A percentile compares a stretch with the other conserved stretches of the same genome.
Conservation (phyloP, 2,888 invertebrate species). For the Electrophaes corylata region DNA sequence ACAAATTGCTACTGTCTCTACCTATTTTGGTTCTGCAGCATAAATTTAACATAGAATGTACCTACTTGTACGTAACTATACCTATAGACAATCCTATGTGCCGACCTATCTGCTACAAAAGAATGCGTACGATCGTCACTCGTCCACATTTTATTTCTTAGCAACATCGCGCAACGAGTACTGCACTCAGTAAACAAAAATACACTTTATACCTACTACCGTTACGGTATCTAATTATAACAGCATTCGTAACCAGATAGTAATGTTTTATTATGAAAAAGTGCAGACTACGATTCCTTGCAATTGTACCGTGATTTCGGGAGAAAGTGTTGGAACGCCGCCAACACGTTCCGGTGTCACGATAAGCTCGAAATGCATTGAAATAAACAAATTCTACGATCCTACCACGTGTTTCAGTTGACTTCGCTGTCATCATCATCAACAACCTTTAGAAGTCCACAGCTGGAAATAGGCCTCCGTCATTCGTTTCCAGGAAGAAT, state of each 20-base stretch:
- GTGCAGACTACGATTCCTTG: constrained; percentile 35
- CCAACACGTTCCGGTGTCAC: constrained; percentile 54
- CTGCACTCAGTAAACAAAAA: constrained; percentile 34
- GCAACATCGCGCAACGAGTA: constrained; percentile 22
- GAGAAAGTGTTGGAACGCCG: constrained; percentile 73
- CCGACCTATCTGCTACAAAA: not conserved
- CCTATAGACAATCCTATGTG: not conserved
- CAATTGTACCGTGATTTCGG: constrained; percentile 62
- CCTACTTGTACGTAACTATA: no score
- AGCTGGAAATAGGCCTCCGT: no score
- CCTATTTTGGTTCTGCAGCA: not conserved
- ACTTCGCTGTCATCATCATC: not conserved
- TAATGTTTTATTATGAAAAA: constrained; percentile 36
- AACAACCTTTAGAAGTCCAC: no score
- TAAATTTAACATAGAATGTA: not conserved
- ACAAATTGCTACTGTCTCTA: not conserved
- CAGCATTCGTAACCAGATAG: constrained; percentile 32
- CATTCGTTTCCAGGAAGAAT: no score
- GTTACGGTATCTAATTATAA: constrained; percentile 30
- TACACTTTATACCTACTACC: constrained; percentile 17
- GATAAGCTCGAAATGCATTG: constrained; percentile 50
- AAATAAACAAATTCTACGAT: constrained; percentile 63
- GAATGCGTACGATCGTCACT: constrained; percentile 12
- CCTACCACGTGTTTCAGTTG: constrained; percentile 15
- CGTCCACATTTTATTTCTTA: constrained; percentile 14